These are phyloP conservation scores for Orbicella faveolata DNA, from an alignment of 64 coral and sea anemone genomes.

Conservation along the genomic window DNA sequence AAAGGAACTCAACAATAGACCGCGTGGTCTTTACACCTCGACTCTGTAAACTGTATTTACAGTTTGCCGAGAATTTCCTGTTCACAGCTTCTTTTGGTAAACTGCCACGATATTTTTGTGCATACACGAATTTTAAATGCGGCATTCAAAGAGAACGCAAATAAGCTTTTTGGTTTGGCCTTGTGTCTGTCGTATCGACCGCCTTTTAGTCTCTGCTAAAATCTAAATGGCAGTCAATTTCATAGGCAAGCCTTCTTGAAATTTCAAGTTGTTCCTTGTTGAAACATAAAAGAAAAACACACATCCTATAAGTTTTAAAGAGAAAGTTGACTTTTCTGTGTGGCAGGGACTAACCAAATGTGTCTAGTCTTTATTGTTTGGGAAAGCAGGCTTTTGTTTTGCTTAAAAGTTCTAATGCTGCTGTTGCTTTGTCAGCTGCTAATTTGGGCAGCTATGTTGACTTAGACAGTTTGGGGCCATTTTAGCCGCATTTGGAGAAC, in stretches of 20 bases:
- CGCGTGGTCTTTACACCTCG: constrained; percentile 13
- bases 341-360: constrained; percentile 58
- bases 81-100: constrained; percentile 12
- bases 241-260: constrained; percentile 56
- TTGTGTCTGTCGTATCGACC: neutral
- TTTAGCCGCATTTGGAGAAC: constrained; percentile 40
- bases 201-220: neutral
- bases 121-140: neutral
- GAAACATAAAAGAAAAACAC: constrained; percentile 77
- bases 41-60: constrained; percentile 33
- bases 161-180: neutral
- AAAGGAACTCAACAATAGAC: constrained; percentile 31
- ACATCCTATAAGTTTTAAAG: constrained; percentile 81
- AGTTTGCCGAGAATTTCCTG: constrained; percentile 21
- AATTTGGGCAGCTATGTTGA: constrained; percentile 73
- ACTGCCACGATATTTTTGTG: neutral
- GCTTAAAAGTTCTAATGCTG: constrained; percentile 73
- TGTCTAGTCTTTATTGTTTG: constrained; percentile 54
- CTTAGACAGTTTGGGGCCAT: constrained; percentile 42
- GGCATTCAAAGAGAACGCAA: neutral
- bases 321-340: constrained; percentile 67
- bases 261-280: constrained; percentile 76
- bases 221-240: neutral
- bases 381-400: constrained; percentile 49
- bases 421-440: constrained; percentile 61